Evolutionary conservation across 2,797 vertebrate genomes (phyloP).

Genomic region (Antrozous pallidus): DNA sequence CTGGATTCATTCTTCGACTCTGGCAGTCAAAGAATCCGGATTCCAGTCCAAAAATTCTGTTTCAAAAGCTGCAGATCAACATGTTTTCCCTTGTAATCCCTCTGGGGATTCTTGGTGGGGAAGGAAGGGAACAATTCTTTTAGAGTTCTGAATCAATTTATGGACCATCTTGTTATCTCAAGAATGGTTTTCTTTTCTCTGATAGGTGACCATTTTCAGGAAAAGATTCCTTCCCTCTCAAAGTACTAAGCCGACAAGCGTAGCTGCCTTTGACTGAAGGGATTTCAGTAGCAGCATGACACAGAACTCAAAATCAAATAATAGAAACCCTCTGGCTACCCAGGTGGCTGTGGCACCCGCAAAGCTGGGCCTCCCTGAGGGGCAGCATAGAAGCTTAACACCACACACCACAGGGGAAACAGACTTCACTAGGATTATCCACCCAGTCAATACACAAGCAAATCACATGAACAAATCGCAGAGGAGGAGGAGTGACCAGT

Average conservation of each 20-base stretch:
- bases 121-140: neutral
- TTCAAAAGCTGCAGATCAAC: neutral
- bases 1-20: too few species aligned
- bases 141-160: neutral
- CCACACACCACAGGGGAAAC: neutral
- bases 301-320: neutral
- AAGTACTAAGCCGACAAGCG: accelerated
- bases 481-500: neutral
- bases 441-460: neutral
- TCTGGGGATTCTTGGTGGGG: neutral
- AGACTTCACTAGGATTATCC: neutral
- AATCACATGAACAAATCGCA: neutral
- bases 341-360: too few species aligned
- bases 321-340: neutral
- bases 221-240: neutral
- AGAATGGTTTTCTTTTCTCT: neutral
- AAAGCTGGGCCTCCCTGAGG: neutral
- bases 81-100: neutral
- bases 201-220: neutral
- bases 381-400: neutral
- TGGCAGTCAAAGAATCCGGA: too few species aligned
- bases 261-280: neutral
- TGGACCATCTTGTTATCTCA: neutral
- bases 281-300: neutral
- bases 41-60: too few species aligned